Evolutionary conservation across 2,888 invertebrate genomes (phyloP).

Genomic region (Heliconius cydno): DNA sequence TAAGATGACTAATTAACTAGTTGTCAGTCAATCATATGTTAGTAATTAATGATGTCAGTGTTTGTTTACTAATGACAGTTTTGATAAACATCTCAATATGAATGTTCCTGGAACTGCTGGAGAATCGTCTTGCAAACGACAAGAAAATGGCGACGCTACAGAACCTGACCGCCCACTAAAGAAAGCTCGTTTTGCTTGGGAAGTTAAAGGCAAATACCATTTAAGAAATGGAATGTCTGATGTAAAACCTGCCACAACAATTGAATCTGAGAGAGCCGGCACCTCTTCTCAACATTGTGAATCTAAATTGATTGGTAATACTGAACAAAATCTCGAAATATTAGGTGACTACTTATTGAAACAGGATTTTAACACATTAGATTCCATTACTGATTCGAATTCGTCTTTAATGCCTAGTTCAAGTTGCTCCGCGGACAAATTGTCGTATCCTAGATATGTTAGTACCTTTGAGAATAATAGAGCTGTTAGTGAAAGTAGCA

Average conservation of each 20-base stretch:
- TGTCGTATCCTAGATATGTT: slow-evolving; percentile 67
- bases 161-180: slow-evolving; percentile 64
- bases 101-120: slow-evolving; percentile 68
- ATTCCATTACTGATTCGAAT: slow-evolving; percentile 62
- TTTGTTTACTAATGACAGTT: slow-evolving; percentile 78
- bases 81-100: slow-evolving; percentile 58
- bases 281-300: slow-evolving; percentile 56
- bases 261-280: slow-evolving; percentile 52
- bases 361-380: slow-evolving; percentile 67
- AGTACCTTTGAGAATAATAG: slow-evolving; percentile 58
- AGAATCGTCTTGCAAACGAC: slow-evolving; percentile 78
- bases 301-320: slow-evolving; percentile 57
- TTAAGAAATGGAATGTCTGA: slow-evolving; percentile 74
- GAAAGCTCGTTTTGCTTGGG: slow-evolving; percentile 87
- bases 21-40: slow-evolving; percentile 80
- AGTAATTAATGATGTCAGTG: slow-evolving; percentile 78
- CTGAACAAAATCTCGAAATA: slow-evolving; percentile 71
- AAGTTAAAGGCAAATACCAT: slow-evolving; percentile 86
- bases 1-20: slow-evolving; percentile 59
- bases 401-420: slow-evolving; percentile 60
- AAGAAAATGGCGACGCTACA: slow-evolving; percentile 80
- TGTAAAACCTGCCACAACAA: slow-evolving; percentile 48
- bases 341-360: slow-evolving; percentile 71
- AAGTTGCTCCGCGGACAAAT: slow-evolving; percentile 57
- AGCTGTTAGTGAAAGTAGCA: slow-evolving; percentile 47